Evolutionary conservation across 2,888 invertebrate species (phyloP).

Genomic region (Parochlus steinenii): DNA sequence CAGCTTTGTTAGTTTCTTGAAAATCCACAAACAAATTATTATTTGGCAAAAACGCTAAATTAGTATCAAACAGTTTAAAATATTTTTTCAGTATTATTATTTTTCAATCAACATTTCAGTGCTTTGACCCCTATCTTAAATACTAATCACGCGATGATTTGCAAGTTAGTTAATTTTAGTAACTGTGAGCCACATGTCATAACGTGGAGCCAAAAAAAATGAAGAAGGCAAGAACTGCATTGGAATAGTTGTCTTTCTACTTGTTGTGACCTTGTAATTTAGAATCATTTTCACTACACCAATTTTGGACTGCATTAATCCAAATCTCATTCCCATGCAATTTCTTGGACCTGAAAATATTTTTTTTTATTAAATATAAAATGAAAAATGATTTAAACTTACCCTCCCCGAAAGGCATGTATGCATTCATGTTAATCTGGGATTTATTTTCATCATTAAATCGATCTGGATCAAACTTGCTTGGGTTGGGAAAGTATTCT

Average conservation of each 20-base stretch:
- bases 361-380: too few relatives aligned
- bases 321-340: constrained; percentile 9
- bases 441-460: constrained; percentile 28
- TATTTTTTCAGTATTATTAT: background rate
- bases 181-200: constrained; percentile 5
- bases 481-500: constrained; percentile 27
- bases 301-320: constrained; percentile 2
- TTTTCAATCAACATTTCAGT: background rate
- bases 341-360: too few relatives aligned
- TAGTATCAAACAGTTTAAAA: background rate
- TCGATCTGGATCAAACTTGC: constrained; percentile 25
- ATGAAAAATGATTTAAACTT: background rate
- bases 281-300: background rate
- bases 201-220: background rate
- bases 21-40: background rate
- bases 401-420: constrained; percentile 15
- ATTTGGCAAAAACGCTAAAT: background rate
- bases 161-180: background rate
- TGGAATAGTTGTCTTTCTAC: background rate
- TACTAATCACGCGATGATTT: too few relatives aligned
- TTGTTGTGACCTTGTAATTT: constrained; percentile 1
- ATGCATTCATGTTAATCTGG: constrained; percentile 8
- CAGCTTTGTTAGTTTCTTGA: background rate
- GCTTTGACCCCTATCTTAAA: too few relatives aligned
- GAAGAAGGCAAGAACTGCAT: constrained; percentile 3